Conservation (phyloP, 1,140 invertebrate species). For the Cataglyphis hispanica region DNA sequence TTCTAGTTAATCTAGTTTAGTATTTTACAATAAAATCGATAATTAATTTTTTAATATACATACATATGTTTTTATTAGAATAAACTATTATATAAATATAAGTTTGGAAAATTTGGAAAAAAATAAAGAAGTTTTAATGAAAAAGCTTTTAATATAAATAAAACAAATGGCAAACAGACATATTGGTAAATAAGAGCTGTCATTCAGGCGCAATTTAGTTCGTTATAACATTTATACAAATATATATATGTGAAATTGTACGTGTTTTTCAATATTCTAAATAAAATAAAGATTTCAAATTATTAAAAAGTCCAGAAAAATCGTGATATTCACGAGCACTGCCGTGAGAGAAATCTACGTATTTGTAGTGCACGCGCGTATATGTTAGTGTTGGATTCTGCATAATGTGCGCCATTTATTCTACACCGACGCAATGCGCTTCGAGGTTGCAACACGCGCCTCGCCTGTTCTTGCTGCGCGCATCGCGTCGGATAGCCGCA, state of each 20-base stretch:
- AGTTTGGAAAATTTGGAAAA: background rate
- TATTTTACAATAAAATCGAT: background rate
- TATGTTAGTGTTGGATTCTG: background rate
- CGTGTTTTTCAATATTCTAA: background rate
- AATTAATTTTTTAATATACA: background rate
- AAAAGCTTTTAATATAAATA: no score
- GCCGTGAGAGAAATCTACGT: background rate
- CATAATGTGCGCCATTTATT: conserved; percentile 38
- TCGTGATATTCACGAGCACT: background rate
- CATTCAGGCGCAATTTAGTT: no score
- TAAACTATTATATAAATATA: background rate
- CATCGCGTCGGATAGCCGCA: conserved; percentile 53
- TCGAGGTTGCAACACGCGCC: background rate
- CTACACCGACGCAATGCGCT: conserved; percentile 40
- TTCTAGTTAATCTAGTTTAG: background rate
- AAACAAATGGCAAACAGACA: no score
- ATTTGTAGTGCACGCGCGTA: background rate
- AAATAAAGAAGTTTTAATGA: background rate
- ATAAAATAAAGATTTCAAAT: background rate
- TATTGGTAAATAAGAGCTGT: no score
- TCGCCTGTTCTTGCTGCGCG: conserved; percentile 11
- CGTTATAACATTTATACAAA: background rate
- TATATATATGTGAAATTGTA: no score
- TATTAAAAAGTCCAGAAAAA: background rate
- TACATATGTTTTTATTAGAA: no score